These are phyloP conservation scores for Phoenoteleia sp. DNA, from an alignment of 2,888 invertebrate genomes.

Conservation along the genomic window DNA sequence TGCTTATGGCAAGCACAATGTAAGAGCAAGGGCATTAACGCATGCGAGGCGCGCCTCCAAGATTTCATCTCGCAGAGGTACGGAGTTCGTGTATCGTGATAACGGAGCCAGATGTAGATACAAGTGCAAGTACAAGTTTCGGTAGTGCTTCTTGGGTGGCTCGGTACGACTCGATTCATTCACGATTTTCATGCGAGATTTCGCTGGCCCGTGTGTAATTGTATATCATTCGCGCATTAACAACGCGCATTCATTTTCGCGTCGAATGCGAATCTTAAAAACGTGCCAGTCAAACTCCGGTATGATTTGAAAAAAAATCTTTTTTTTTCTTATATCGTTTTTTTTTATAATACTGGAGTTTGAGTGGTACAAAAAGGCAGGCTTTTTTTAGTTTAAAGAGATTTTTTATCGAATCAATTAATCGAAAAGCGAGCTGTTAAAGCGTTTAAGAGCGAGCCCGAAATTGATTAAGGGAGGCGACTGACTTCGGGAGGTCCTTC, in stretches of 20 bases:
- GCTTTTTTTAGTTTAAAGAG: too few relatives aligned
- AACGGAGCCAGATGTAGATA: conserved; percentile 69
- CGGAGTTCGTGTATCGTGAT: conserved; percentile 67
- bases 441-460: neutral
- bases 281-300: too few relatives aligned
- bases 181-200: conserved; percentile 58
- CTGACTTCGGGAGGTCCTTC: neutral
- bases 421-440: conserved; percentile 33
- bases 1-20: conserved; percentile 46
- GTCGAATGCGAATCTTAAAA: neutral
- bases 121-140: conserved; percentile 73
- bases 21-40: conserved; percentile 61
- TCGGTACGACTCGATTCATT: conserved; percentile 13
- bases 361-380: too few relatives aligned
- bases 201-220: conserved; percentile 58
- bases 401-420: conserved; percentile 56
- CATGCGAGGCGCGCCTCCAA: conserved; percentile 56
- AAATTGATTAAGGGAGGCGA: neutral
- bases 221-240: conserved; percentile 63
- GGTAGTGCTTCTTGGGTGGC: conserved; percentile 73
- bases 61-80: conserved; percentile 68
- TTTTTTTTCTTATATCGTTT: too few relatives aligned
- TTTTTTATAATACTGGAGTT: neutral
- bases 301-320: too few relatives aligned
- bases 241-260: conserved; percentile 53